Conservation (phyloP, 2,888 invertebrate species). For the Nasonia oneida region DNA sequence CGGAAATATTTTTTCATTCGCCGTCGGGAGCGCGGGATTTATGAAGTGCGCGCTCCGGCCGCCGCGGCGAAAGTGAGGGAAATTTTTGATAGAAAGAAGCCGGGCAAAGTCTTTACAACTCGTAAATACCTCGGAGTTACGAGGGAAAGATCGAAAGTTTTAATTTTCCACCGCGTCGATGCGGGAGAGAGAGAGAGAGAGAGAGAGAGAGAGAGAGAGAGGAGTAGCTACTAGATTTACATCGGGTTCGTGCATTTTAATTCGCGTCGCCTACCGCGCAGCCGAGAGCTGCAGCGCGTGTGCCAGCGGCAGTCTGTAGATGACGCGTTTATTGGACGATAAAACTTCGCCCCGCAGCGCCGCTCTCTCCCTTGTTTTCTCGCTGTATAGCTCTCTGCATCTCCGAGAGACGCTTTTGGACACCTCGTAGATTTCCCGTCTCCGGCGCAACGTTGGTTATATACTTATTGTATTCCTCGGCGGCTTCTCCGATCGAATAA, state of each 20-base stretch:
- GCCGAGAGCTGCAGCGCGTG: slow-evolving; percentile 39
- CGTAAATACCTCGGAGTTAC: slow-evolving; percentile 52
- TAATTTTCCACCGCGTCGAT: slow-evolving; percentile 59
- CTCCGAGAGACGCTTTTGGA: slow-evolving; percentile 34
- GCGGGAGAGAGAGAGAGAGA: not conserved
- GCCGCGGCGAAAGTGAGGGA: not conserved
- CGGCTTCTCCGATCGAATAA: not conserved
- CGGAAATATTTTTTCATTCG: slow-evolving; percentile 58
- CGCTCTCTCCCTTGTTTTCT: slow-evolving; percentile 7
- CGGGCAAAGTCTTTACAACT: slow-evolving; percentile 31
- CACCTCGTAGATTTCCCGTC: slow-evolving; percentile 50
- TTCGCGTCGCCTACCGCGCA: slow-evolving; percentile 66
- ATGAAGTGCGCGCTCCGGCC: slow-evolving; percentile 31
- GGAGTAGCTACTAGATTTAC: slow-evolving; percentile 70
- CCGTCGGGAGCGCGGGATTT: slow-evolving; percentile 35
- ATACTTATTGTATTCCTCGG: no score
- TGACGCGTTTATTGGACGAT: slow-evolving; percentile 77
- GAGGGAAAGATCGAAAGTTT: slow-evolving; percentile 56
- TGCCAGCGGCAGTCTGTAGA: slow-evolving; percentile 68
- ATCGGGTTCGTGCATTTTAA: slow-evolving; percentile 74
- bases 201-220: slow-evolving; percentile 10
- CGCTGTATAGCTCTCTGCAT: slow-evolving; percentile 30
- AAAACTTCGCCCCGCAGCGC: slow-evolving; percentile 72
- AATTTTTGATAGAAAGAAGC: slow-evolving; percentile 39
- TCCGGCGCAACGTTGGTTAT: no score